Conservation (phyloP, 2,888 invertebrate genomes). For the Bhutanitis thaidina region DNA sequence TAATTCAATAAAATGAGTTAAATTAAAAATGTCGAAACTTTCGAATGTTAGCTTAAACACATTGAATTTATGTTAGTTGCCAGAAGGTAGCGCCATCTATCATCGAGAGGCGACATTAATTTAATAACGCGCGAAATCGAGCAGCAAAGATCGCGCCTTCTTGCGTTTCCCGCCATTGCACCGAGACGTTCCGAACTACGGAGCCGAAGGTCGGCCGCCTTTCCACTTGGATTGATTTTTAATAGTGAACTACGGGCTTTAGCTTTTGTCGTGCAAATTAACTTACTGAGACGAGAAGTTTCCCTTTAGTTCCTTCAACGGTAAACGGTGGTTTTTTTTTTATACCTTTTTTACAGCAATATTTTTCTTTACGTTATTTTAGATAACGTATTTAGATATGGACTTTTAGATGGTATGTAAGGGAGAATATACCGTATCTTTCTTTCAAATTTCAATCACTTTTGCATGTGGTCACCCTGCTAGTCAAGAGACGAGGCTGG, state of each 20-base stretch:
- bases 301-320: constrained; percentile 43
- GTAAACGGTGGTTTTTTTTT: constrained; percentile 33
- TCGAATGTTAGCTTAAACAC: too few species aligned
- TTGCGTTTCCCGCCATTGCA: constrained; percentile 64
- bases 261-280: constrained; percentile 68
- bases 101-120: constrained; percentile 68
- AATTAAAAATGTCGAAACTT: too few species aligned
- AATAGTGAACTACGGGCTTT: constrained; percentile 70
- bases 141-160: constrained; percentile 70
- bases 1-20: too few species aligned
- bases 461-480: too few species aligned
- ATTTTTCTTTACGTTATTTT: not conserved
- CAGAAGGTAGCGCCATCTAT: constrained; percentile 80
- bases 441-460: too few species aligned
- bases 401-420: too few species aligned
- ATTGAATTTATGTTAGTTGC: too few species aligned
- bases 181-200: constrained; percentile 57
- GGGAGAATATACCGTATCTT: too few species aligned
- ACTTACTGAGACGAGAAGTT: constrained; percentile 59
- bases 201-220: constrained; percentile 58
- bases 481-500: too few species aligned
- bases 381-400: too few species aligned
- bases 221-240: constrained; percentile 75
- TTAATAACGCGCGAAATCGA: constrained; percentile 78
- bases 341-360: constrained; percentile 5